A percentile compares a stretch with the other conserved stretches of the same genome.
Evolutionary conservation across 2,113 vertebrate genomes (phyloP).

Genomic region (Seriola quinqueradiata): DNA sequence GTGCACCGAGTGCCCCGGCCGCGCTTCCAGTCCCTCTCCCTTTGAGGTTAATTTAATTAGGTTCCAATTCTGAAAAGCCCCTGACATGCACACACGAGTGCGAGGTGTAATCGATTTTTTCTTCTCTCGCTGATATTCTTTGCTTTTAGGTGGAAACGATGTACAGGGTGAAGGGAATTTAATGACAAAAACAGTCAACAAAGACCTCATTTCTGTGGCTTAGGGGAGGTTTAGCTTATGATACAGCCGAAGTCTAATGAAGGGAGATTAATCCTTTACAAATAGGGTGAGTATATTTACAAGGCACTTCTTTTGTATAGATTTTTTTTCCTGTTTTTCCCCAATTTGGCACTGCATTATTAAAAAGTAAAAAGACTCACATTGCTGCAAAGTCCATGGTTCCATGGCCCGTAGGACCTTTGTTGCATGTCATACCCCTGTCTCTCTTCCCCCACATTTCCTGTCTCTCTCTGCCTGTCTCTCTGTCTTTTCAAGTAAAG

Average conservation of each 20-base stretch:
- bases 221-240: conserved; percentile 61
- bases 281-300: conserved; percentile 60
- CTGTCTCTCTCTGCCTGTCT: background rate
- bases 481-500: background rate
- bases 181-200: conserved; percentile 79
- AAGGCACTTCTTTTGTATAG: conserved; percentile 40
- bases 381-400: background rate
- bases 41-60: conserved; percentile 84
- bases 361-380: conserved; percentile 38
- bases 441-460: background rate
- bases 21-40: conserved; percentile 65
- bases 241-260: conserved; percentile 64
- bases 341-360: conserved; percentile 57
- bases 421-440: background rate
- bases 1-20: conserved; percentile 65
- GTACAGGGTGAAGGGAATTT: conserved; percentile 68
- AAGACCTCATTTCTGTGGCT: conserved; percentile 69
- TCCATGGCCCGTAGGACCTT: background rate
- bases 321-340: conserved; percentile 27
- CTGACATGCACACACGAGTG: conserved; percentile 64
- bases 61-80: conserved; percentile 72
- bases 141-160: conserved; percentile 58
- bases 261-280: conserved; percentile 72
- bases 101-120: conserved; percentile 78
- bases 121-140: conserved; percentile 56